Evolutionary conservation across 2,888 invertebrate species (phyloP).

Genomic region (Hybos culiciformis): DNA sequence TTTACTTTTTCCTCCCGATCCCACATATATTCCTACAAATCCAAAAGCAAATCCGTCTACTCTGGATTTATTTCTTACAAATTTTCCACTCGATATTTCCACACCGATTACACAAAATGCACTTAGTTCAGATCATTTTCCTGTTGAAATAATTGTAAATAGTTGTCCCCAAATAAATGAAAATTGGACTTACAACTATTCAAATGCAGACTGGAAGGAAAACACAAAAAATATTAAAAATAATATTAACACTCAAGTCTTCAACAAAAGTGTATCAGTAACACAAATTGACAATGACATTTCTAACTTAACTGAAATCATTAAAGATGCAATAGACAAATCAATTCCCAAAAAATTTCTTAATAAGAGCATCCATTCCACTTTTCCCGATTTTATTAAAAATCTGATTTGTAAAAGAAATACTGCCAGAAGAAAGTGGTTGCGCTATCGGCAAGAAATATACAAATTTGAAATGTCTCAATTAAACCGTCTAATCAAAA

Average conservation of each 20-base stretch:
- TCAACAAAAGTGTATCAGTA: not conserved
- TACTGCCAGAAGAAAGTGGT: not conserved
- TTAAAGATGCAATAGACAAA: not conserved
- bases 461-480: not conserved
- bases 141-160: not conserved
- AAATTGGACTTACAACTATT: no score
- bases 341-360: not conserved
- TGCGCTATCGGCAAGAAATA: not conserved
- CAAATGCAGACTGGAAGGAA: not conserved
- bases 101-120: not conserved
- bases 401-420: not conserved
- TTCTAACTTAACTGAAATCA: not conserved
- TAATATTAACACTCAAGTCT: not conserved
- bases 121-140: not conserved
- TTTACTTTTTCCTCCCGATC: not conserved
- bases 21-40: not conserved
- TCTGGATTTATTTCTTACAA: not conserved
- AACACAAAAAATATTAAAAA: not conserved
- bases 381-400: not conserved
- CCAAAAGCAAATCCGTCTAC: not conserved
- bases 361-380: not conserved
- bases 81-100: not conserved
- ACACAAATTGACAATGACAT: not conserved
- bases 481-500: not conserved
- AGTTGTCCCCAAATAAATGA: not conserved